These are phyloP conservation scores for Dorcus parallelipipedus DNA, from an alignment of 2,888 invertebrate genomes.

Conservation along the genomic window DNA sequence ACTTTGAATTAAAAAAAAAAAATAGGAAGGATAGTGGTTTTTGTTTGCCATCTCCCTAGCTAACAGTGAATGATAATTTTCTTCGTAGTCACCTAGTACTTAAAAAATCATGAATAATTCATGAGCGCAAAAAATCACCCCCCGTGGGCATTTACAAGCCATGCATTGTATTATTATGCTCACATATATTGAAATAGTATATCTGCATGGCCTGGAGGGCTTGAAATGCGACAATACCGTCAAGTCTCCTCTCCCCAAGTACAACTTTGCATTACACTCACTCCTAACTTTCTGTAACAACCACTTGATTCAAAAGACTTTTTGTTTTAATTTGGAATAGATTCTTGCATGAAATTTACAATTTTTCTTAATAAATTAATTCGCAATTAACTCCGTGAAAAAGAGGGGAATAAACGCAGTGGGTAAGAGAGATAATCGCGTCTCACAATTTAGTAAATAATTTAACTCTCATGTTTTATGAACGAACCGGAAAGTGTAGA, in stretches of 20 bases:
- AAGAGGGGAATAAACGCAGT: constrained; percentile 12
- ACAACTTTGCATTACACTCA: background rate
- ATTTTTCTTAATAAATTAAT: too few relatives aligned
- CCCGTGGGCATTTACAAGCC: constrained; percentile 17
- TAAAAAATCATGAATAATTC: constrained; percentile 16
- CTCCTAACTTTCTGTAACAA: background rate
- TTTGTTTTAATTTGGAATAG: too few relatives aligned
- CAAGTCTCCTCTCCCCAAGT: background rate
- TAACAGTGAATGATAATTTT: too few relatives aligned
- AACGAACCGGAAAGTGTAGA: background rate
- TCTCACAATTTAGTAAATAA: constrained; percentile 17
- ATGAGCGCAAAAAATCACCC: constrained; percentile 6
- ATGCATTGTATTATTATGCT: constrained; percentile 7
- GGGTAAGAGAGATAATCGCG: constrained; percentile 18
- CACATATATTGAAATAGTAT: constrained; percentile 31
- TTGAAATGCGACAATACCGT: constrained; percentile 37
- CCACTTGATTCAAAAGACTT: too few relatives aligned
- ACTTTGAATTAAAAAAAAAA: too few relatives aligned
- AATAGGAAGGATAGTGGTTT: too few relatives aligned
- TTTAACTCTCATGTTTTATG: constrained; percentile 18
- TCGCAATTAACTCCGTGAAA: background rate
- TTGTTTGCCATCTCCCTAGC: too few relatives aligned
- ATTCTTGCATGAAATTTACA: too few relatives aligned
- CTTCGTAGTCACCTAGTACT: constrained; percentile 1
- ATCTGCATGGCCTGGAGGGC: constrained; percentile 41